Conservation (phyloP, 2,113 vertebrate genomes). For the Megaceryle maxima region DNA sequence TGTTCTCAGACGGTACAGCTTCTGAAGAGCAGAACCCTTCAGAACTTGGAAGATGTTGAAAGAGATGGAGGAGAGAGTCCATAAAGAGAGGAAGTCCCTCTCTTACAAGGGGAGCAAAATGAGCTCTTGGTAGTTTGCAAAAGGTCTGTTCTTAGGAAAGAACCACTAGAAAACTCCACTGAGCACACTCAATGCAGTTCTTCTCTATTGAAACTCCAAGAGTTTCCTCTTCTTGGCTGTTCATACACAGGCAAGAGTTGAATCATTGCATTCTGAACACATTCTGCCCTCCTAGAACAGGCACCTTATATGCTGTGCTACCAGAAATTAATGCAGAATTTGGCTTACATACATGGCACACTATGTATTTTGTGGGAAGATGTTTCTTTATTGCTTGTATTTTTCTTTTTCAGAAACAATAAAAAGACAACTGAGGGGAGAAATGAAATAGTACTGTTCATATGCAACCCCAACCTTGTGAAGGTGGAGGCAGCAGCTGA, state of each 20-base stretch:
- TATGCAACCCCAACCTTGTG: not conserved
- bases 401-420: not conserved
- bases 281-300: not conserved
- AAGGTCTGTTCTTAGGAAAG: not conserved
- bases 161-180: not conserved
- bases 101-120: not conserved
- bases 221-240: not conserved
- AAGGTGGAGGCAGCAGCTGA: not conserved
- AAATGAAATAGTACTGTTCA: not conserved
- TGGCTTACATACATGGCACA: fast-evolving
- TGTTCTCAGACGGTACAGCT: not conserved
- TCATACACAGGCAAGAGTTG: not conserved
- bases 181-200: not conserved
- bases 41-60: not conserved
- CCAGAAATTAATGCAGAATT: not conserved
- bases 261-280: not conserved
- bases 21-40: not conserved
- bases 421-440: not conserved
- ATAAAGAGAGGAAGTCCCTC: not conserved
- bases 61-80: not conserved
- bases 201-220: too few relatives aligned
- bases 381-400: not conserved
- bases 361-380: not conserved
- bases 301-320: not conserved
- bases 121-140: not conserved